These are phyloP conservation scores for Callipepla californica DNA, from an alignment of 2,113 vertebrate species.

Conservation along the genomic window DNA sequence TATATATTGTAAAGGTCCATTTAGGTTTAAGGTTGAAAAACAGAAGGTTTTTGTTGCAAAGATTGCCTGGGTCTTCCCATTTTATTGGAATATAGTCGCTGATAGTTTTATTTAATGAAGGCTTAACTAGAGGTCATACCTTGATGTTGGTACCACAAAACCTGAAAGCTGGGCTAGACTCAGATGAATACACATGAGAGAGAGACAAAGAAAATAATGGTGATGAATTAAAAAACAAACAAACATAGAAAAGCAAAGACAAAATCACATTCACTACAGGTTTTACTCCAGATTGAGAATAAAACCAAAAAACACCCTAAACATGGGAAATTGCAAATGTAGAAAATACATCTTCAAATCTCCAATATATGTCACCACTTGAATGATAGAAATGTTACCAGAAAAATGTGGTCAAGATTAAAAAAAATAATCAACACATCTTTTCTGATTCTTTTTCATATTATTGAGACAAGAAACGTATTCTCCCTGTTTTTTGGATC, in stretches of 20 bases:
- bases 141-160: conserved; percentile 2
- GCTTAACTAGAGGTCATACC: conserved; percentile 42
- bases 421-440: neutral
- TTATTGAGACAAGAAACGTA: neutral
- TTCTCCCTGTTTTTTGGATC: neutral
- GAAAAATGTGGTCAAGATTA: neutral
- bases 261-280: neutral
- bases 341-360: neutral
- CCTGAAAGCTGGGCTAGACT: conserved; percentile 48
- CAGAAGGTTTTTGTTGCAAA: conserved; percentile 55
- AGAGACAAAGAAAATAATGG: conserved; percentile 18
- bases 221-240: conserved; percentile 8
- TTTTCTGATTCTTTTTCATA: conserved; percentile 43
- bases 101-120: conserved; percentile 34
- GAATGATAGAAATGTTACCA: conserved; percentile 61
- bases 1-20: conserved; percentile 9
- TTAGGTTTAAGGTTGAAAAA: conserved; percentile 44
- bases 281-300: conserved; percentile 37
- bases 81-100: conserved; percentile 4
- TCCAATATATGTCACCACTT: neutral
- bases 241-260: neutral
- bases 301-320: conserved; percentile 36
- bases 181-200: conserved; percentile 37
- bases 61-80: conserved; percentile 24
- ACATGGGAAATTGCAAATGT: conserved; percentile 26